Evolutionary conservation across 2,888 invertebrate genomes (phyloP).

Genomic region (Tineola bisselliella): DNA sequence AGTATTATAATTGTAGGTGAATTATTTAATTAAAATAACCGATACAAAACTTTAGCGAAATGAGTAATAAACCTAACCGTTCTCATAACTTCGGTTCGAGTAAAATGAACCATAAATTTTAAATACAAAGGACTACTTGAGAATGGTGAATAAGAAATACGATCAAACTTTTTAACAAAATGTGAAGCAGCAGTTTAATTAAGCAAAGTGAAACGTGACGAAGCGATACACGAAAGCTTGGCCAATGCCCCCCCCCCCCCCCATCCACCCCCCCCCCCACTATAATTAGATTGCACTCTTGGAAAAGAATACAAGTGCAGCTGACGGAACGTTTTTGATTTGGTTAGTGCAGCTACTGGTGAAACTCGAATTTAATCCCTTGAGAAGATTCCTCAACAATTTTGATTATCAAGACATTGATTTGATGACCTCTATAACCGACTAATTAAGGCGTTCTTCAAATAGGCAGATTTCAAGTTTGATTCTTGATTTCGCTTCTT

Average conservation of each 20-base stretch:
- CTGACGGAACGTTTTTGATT: background rate
- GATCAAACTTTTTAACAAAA: constrained; percentile 17
- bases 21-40: background rate
- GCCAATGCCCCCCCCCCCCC: constrained; percentile 2
- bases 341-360: background rate
- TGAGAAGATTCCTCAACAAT: too few relatives aligned
- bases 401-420: too few relatives aligned
- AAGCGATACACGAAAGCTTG: constrained; percentile 23
- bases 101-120: constrained; percentile 14
- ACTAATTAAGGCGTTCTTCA: too few relatives aligned
- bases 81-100: background rate
- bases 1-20: background rate
- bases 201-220: constrained; percentile 44
- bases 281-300: constrained; percentile 14
- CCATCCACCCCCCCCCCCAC: background rate
- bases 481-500: too few relatives aligned
- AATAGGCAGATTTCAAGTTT: too few relatives aligned
- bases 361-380: background rate
- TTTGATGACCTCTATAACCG: too few relatives aligned
- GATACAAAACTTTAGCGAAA: constrained; percentile 5
- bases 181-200: constrained; percentile 42
- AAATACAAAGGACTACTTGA: background rate
- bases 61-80: constrained; percentile 11
- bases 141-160: constrained; percentile 6
- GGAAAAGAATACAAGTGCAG: constrained; percentile 11